phyloP scores from a whole-genome alignment of 2,113 vertebrate genomes.

The Callionymus lyra region DNA sequence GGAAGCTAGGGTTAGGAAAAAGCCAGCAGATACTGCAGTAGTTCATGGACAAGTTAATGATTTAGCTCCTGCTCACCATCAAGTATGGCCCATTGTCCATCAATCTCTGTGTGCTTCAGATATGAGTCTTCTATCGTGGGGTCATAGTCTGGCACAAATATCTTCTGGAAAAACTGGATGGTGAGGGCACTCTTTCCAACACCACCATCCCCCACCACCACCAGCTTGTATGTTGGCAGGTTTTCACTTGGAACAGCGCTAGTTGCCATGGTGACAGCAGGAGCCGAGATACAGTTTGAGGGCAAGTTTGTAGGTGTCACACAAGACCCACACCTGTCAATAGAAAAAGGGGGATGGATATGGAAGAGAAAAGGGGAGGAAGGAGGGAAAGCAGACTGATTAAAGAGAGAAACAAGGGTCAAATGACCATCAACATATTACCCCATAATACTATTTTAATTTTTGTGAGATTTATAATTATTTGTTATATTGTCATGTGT shows the following conservation, averaged over 20 bases:
- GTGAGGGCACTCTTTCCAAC: constrained; percentile 97
- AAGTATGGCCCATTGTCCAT: constrained; percentile 95
- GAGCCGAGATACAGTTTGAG: constrained; percentile 23
- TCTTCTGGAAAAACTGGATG: constrained; percentile 99
- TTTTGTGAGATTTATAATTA: too few relatives aligned
- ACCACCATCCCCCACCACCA: constrained; percentile 94
- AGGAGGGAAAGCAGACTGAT: neutral
- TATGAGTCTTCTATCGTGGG: constrained; percentile 98
- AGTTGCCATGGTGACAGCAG: constrained; percentile 78
- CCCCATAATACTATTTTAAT: too few relatives aligned
- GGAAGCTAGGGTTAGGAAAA: too few relatives aligned
- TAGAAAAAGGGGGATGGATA: constrained; percentile 10
- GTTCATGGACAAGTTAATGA: too few relatives aligned
- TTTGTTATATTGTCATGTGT: too few relatives aligned
- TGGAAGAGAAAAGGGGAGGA: neutral
- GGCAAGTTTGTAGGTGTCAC: constrained; percentile 29
- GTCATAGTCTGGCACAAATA: constrained; percentile 97
- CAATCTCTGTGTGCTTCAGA: constrained; percentile 96
- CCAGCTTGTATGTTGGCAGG: constrained; percentile 94
- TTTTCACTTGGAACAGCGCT: constrained; percentile 95
- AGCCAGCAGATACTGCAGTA: too few relatives aligned
- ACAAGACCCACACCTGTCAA: constrained; percentile 64
- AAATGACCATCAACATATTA: too few relatives aligned
- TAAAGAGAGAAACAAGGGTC: too few relatives aligned
- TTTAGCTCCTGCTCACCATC: constrained; percentile 74